Evolutionary conservation across 2,888 invertebrate species (phyloP).

Genomic region (Meandrusa payeni): DNA sequence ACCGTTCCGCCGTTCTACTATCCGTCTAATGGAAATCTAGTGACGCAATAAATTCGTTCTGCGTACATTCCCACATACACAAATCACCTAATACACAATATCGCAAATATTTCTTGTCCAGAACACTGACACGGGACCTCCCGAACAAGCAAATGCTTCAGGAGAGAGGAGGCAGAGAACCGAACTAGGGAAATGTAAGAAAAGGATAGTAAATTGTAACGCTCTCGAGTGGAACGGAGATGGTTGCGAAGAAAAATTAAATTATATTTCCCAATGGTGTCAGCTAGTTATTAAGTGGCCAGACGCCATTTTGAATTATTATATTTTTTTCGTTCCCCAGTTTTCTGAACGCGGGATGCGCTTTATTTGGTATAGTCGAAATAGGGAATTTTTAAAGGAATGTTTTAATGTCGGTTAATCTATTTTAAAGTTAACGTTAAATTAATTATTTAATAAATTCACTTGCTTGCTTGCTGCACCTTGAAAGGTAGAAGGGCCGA

Average conservation of each 20-base stretch:
- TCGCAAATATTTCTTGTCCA: slow-evolving; percentile 76
- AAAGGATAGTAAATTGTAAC: slow-evolving; percentile 44
- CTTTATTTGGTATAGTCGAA: slow-evolving; percentile 76
- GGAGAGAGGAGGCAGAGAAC: slow-evolving; percentile 42
- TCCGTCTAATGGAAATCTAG: slow-evolving; percentile 29
- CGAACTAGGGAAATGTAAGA: slow-evolving; percentile 57
- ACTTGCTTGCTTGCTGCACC: no score
- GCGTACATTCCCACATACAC: slow-evolving; percentile 63
- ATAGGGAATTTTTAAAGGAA: no score
- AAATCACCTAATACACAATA: slow-evolving; percentile 76
- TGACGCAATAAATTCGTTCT: slow-evolving; percentile 55
- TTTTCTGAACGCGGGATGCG: slow-evolving; percentile 70
- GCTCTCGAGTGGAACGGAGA: slow-evolving; percentile 43
- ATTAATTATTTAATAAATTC: no score
- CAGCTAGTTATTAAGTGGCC: slow-evolving; percentile 82
- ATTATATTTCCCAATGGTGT: slow-evolving; percentile 82
- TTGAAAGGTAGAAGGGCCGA: slow-evolving; percentile 46
- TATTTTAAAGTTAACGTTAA: no score
- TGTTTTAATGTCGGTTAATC: no score
- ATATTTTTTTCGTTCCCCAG: slow-evolving; percentile 71
- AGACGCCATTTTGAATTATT: slow-evolving; percentile 81
- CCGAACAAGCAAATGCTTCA: slow-evolving; percentile 59
- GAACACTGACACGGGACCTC: slow-evolving; percentile 66
- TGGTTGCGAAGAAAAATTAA: slow-evolving; percentile 72
- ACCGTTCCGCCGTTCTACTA: slow-evolving; percentile 14